phyloP scores from a whole-genome alignment of 37 sponge, comb jelly and placozoan species.

The Spongia lamella region DNA sequence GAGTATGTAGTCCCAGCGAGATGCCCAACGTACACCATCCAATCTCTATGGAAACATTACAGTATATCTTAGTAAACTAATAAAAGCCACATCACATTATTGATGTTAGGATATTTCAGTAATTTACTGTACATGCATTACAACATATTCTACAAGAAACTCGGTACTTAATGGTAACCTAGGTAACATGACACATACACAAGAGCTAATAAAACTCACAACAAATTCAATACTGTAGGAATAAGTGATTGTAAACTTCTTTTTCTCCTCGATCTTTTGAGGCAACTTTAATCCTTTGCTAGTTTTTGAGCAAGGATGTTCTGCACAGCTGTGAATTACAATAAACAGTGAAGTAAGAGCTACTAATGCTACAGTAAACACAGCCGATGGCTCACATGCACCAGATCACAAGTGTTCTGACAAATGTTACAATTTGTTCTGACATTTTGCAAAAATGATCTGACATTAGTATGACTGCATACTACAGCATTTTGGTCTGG shows the following conservation, averaged over 20 bases:
- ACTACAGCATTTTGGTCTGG: too few species aligned
- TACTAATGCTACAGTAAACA: too few species aligned
- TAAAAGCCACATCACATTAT: background rate
- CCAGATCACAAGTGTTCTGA: too few species aligned
- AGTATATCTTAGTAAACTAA: background rate
- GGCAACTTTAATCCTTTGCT: conserved; percentile 23
- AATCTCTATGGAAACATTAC: conserved; percentile 41
- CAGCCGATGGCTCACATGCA: too few species aligned
- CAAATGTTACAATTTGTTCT: too few species aligned
- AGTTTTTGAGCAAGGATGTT: conserved; percentile 16
- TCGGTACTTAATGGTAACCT: background rate
- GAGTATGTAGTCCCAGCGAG: conserved; percentile 98
- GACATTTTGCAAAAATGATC: too few species aligned
- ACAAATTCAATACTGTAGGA: conserved; percentile 76
- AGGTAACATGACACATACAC: conserved; percentile 21
- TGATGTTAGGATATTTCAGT: background rate
- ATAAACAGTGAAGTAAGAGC: too few species aligned
- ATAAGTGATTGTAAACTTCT: conserved; percentile 58
- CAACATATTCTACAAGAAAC: background rate
- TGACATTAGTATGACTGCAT: too few species aligned
- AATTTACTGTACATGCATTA: background rate
- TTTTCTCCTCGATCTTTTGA: background rate
- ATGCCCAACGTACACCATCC: conserved; percentile 78
- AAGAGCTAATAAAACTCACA: conserved; percentile 27
- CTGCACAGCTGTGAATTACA: conserved; percentile 61